Evolutionary conservation across 2,113 vertebrate species (phyloP).

Genomic region (Rattus rattus): DNA sequence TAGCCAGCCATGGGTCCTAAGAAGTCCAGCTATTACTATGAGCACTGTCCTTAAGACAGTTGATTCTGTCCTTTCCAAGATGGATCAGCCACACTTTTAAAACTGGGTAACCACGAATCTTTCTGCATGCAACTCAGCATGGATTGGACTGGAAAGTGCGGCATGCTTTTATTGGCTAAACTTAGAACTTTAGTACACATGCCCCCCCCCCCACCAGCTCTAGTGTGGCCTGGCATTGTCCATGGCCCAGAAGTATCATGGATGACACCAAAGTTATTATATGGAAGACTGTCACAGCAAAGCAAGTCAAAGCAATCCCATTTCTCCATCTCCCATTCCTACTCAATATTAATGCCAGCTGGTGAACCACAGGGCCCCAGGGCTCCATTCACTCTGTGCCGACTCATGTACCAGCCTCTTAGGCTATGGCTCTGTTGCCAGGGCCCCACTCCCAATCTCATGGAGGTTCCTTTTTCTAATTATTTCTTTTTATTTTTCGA

Average conservation of each 20-base stretch:
- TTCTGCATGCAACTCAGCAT: not conserved
- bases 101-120: not conserved
- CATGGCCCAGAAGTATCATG: fast-evolving
- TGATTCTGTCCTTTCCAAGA: not conserved
- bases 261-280: not conserved
- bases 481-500: not conserved
- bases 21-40: not conserved
- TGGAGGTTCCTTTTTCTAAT: not conserved
- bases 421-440: not conserved
- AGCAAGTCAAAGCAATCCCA: not conserved
- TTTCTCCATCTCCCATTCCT: fast-evolving
- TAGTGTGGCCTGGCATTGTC: fast-evolving
- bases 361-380: not conserved
- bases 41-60: no score
- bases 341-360: not conserved
- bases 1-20: not conserved
- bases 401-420: not conserved
- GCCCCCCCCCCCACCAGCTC: not conserved
- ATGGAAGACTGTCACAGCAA: not conserved
- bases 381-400: fast-evolving
- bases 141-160: not conserved
- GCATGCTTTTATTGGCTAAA: not conserved
- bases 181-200: not conserved
- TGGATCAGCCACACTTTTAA: not conserved
- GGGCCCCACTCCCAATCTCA: not conserved